Conservation (phyloP, 2,797 vertebrate species). For the Anabacerthia variegaticeps region DNA sequence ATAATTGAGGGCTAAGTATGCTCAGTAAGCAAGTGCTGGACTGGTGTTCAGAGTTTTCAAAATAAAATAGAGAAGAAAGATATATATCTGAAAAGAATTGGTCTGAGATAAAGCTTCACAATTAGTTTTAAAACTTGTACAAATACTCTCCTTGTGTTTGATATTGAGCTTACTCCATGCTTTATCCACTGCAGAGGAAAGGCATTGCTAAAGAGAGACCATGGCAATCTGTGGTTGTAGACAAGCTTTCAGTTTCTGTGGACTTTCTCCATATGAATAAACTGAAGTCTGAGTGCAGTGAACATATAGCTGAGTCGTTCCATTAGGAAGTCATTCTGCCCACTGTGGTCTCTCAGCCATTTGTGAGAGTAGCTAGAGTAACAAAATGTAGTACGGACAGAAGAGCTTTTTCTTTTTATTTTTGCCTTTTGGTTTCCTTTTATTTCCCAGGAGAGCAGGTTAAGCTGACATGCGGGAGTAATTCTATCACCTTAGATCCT, state of each 20-base stretch:
- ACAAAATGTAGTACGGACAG: not conserved
- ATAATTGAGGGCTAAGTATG: not conserved
- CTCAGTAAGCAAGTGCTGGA: not conserved
- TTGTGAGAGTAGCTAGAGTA: not conserved
- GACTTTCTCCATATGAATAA: not conserved
- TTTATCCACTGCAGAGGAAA: not conserved
- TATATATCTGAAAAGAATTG: not conserved
- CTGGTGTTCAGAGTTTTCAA: not conserved
- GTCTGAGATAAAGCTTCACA: not conserved
- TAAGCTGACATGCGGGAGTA: not conserved
- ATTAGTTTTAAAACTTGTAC: not conserved
- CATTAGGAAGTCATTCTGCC: not conserved
- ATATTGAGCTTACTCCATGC: not conserved
- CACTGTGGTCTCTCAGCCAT: not conserved
- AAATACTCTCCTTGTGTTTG: not conserved
- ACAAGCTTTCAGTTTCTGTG: not conserved
- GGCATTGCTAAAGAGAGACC: not conserved
- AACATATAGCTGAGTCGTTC: not conserved
- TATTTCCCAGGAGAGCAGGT: conserved; percentile 10
- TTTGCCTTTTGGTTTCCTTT: not conserved
- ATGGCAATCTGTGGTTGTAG: not conserved
- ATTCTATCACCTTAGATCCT: conserved; percentile 14
- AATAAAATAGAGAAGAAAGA: not conserved
- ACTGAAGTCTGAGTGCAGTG: not conserved
- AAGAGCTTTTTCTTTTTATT: not conserved